These are phyloP conservation scores for Zaprionus bogoriensis DNA, from an alignment of 2,888 invertebrate species.

Conservation along the genomic window DNA sequence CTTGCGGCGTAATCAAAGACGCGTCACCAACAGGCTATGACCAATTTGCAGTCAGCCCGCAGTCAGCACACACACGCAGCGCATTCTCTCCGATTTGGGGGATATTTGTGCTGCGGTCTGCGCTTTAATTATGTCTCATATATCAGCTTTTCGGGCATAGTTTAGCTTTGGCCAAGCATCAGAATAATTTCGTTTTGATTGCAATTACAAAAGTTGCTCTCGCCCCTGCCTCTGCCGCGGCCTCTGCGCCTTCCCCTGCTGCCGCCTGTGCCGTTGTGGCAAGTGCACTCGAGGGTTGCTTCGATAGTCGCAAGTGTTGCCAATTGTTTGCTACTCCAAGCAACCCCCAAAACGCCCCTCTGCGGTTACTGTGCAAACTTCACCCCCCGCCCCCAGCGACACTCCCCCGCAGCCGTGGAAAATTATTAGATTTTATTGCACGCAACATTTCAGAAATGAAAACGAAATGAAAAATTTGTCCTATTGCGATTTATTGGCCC, in stretches of 20 bases:
- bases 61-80: conserved; percentile 17
- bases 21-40: conserved; percentile 75
- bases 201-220: conserved; percentile 67
- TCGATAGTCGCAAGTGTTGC: conserved; percentile 71
- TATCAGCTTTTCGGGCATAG: conserved; percentile 71
- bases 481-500: conserved; percentile 68
- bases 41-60: conserved; percentile 61
- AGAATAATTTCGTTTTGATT: conserved; percentile 82
- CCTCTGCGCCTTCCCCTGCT: conserved; percentile 3
- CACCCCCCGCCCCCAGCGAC: neutral
- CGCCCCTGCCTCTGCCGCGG: conserved; percentile 11
- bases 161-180: conserved; percentile 52
- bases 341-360: conserved; percentile 38
- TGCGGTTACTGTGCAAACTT: conserved; percentile 39
- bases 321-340: conserved; percentile 69
- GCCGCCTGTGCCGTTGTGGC: conserved; percentile 25
- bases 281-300: conserved; percentile 66
- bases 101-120: conserved; percentile 60
- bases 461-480: conserved; percentile 65
- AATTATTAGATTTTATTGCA: conserved; percentile 74
- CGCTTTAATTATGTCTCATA: conserved; percentile 82
- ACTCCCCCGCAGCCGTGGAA: conserved; percentile 21
- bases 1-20: conserved; percentile 78
- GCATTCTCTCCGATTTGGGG: conserved; percentile 41
- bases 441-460: conserved; percentile 45